These are phyloP conservation scores for Anarsia innoxiella DNA, from an alignment of 2,888 invertebrate species.

Conservation along the genomic window DNA sequence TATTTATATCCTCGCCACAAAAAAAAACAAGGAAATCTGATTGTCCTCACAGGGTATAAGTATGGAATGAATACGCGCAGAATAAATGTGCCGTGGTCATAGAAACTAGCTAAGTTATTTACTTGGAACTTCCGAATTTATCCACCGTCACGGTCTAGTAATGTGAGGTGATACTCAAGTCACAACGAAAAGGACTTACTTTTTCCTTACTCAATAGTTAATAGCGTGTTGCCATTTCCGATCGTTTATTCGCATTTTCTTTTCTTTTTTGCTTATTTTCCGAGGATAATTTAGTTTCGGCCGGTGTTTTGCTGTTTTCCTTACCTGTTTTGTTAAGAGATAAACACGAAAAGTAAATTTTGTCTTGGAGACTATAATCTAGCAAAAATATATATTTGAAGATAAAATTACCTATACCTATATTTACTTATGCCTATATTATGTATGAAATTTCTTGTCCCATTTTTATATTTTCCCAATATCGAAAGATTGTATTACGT, in stretches of 20 bases:
- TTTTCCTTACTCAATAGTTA: neutral
- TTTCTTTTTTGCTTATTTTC: neutral
- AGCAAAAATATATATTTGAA: no score
- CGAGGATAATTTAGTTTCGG: neutral
- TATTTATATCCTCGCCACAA: no score
- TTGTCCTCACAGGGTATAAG: slow-evolving; percentile 8
- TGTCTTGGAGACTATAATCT: no score
- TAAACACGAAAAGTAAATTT: no score
- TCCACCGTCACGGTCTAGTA: slow-evolving; percentile 33
- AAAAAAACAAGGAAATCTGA: neutral
- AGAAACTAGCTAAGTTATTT: slow-evolving; percentile 15
- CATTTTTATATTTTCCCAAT: no score
- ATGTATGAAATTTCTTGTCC: no score
- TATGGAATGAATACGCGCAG: slow-evolving; percentile 3
- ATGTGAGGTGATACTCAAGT: slow-evolving; percentile 4
- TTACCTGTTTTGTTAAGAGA: no score
- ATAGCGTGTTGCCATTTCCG: neutral
- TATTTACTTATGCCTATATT: no score
- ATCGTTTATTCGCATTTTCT: neutral
- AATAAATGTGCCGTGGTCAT: slow-evolving; percentile 18
- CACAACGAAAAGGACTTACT: neutral
- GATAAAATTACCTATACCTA: no score
- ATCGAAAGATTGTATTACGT: no score
- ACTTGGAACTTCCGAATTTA: slow-evolving; percentile 26
- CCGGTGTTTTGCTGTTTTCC: neutral